These are phyloP conservation scores for Philonicus albiceps DNA, from an alignment of 2,888 invertebrate genomes.

Conservation along the genomic window DNA sequence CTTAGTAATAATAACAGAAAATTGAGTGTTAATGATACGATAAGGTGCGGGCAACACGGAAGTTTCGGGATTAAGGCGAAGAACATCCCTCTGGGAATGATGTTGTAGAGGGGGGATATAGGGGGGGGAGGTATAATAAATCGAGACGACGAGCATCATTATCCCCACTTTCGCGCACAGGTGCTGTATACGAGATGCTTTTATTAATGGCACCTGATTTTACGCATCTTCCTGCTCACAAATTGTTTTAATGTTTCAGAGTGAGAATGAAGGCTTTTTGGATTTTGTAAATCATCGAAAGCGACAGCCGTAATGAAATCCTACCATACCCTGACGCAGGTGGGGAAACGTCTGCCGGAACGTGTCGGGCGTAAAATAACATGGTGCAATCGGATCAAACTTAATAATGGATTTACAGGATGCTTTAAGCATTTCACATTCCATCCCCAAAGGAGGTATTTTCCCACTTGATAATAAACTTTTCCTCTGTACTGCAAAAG, in stretches of 20 bases:
- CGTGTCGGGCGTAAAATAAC: neutral
- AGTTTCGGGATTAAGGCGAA: neutral
- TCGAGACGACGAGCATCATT: neutral
- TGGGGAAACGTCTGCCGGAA: neutral
- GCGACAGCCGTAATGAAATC: slow-evolving; percentile 15
- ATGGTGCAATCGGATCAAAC: slow-evolving; percentile 1
- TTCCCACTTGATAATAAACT: neutral
- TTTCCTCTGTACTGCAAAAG: neutral
- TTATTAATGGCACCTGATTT: slow-evolving; percentile 21
- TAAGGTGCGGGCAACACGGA: neutral
- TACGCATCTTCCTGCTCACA: slow-evolving; percentile 4
- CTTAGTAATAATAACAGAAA: slow-evolving; percentile 9
- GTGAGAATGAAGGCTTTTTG: neutral
- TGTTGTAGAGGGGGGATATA: too few relatives aligned
- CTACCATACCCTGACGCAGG: neutral
- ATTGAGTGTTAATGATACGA: slow-evolving; percentile 17
- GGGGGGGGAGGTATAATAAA: neutral
- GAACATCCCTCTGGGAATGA: neutral
- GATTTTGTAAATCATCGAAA: neutral
- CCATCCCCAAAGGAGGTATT: neutral
- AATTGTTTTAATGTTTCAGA: slow-evolving; percentile 19
- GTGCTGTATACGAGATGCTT: neutral
- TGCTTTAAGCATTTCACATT: slow-evolving; percentile 2
- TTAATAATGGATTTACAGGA: slow-evolving; percentile 7
- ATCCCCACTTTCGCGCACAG: neutral